Evolutionary conservation across 2,113 vertebrate genomes (phyloP), one percentile per base, ranked within the genome.

Genomic region (Aspiorhynchus laticeps): DNA sequence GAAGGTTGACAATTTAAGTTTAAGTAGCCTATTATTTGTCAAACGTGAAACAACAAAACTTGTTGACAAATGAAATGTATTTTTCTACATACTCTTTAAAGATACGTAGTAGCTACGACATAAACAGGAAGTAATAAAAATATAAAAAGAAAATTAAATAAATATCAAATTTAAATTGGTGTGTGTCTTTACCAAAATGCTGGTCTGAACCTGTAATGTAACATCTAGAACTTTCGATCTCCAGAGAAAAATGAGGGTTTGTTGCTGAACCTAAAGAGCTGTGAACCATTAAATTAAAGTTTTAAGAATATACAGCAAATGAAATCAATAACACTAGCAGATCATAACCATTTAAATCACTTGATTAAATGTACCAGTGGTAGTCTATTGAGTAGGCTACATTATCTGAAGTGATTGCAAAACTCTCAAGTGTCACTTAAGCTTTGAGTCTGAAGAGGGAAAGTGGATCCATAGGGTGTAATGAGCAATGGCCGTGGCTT

Each of bases 391-490:
- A 51, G 46, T 51, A 51, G 48, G 48, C 4, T 51, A 8, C 14
- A 19, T 48, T 21, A 26, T 77, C 26, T 53, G 41, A 12, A 83
- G 38, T 83, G 80, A 83, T 83, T 83, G 63, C 63, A 69, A 43
- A 14, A 31, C 4, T 1, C 80, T 46, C 11, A 69, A 69, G 63
- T 69, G 61, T 69, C 59, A 33, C 61, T 69, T 51, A 33, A 46
- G 33, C 53, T 21, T 15, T 2, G 3, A 77, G 43, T 28, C 75
- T 51, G 15, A 31, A 51, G 75, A 77, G 46, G 59, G 5, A 41
- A 63, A 65, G 31, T 81, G 33, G 79, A 65, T 15, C 5, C 38
- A 65, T 65, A 19, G 9, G 33, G n/a, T 65, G 12, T 24, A 51
- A 41, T 9, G 41, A 83, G 26, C 33, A 46, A 80, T 5, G 5